These are phyloP conservation scores for Fregetta grallaria DNA, from an alignment of 2,113 vertebrate species.

Conservation along the genomic window DNA sequence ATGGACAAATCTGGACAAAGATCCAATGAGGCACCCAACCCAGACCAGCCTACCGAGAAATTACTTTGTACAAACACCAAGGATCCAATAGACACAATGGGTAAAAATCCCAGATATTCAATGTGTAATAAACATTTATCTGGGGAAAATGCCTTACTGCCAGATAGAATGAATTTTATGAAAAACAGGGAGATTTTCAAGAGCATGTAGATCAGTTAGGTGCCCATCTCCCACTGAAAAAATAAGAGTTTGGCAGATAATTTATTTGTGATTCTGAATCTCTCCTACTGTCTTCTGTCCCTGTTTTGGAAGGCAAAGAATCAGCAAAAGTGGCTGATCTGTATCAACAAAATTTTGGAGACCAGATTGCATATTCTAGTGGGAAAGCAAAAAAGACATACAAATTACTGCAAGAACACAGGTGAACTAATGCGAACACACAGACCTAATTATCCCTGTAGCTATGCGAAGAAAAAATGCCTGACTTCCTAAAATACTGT, in stretches of 20 bases:
- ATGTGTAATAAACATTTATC: background rate
- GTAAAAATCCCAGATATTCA: background rate
- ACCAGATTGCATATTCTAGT: background rate
- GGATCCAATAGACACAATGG: background rate
- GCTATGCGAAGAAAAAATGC: background rate
- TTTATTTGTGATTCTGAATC: background rate
- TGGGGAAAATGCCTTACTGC: background rate
- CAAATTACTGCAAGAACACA: background rate
- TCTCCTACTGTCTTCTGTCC: background rate
- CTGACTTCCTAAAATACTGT: background rate
- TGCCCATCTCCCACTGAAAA: background rate
- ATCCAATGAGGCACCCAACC: background rate
- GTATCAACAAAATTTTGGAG: background rate
- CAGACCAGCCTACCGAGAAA: background rate
- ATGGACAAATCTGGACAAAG: background rate
- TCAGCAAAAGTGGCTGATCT: background rate
- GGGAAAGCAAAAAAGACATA: background rate
- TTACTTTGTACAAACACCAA: background rate
- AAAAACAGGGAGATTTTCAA: background rate
- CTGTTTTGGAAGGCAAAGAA: background rate
- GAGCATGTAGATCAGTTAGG: background rate
- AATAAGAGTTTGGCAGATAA: background rate
- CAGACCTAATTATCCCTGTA: background rate
- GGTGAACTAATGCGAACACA: background rate
- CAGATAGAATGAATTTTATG: background rate